Evolutionary conservation across 2,113 vertebrate genomes (phyloP).

Genomic region (Nematolebias whitei): DNA sequence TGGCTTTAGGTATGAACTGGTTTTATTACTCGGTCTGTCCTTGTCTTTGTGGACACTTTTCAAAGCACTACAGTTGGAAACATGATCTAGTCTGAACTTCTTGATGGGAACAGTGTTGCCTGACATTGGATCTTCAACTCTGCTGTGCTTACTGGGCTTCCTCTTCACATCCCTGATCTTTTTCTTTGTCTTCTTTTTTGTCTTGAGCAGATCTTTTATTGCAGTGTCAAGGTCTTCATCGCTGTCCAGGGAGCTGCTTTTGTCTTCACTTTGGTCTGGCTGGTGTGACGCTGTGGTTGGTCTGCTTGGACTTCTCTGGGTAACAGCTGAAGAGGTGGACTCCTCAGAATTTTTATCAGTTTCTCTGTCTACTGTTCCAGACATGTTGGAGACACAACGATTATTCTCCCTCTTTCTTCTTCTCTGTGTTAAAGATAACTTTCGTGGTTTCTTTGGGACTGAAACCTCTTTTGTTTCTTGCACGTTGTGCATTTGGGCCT

Average conservation of each 20-base stretch:
- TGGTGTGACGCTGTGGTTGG: slow-evolving; percentile 16
- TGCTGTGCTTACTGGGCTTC: slow-evolving; percentile 77
- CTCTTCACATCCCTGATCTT: slow-evolving; percentile 81
- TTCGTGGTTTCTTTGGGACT: slow-evolving; percentile 63
- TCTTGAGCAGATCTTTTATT: slow-evolving; percentile 91
- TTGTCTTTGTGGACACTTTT: slow-evolving; percentile 66
- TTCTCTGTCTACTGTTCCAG: slow-evolving; percentile 33
- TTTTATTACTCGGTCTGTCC: slow-evolving; percentile 33
- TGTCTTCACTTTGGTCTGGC: slow-evolving; percentile 80
- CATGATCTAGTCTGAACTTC: slow-evolving; percentile 46
- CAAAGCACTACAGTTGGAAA: slow-evolving; percentile 61
- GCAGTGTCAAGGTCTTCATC: slow-evolving; percentile 94
- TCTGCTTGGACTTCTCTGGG: slow-evolving; percentile 26
- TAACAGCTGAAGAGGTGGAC: slow-evolving; percentile 13
- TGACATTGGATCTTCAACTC: slow-evolving; percentile 60
- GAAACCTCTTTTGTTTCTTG: slow-evolving; percentile 33
- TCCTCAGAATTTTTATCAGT: slow-evolving; percentile 26
- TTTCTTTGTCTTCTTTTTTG: slow-evolving; percentile 89
- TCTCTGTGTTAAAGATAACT: slow-evolving; percentile 71
- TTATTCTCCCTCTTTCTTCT: slow-evolving; percentile 74
- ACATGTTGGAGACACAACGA: slow-evolving; percentile 2
- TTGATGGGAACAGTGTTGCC: slow-evolving; percentile 43
- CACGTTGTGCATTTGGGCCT: slow-evolving; percentile 82
- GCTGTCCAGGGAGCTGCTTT: slow-evolving; percentile 96
- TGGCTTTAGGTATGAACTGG: slow-evolving; percentile 30